Percentiles rank a stretch among this genome's conserved stretches.
phyloP scores from a whole-genome alignment of 2,888 invertebrate genomes.

The Platycheirus rosarum region DNA sequence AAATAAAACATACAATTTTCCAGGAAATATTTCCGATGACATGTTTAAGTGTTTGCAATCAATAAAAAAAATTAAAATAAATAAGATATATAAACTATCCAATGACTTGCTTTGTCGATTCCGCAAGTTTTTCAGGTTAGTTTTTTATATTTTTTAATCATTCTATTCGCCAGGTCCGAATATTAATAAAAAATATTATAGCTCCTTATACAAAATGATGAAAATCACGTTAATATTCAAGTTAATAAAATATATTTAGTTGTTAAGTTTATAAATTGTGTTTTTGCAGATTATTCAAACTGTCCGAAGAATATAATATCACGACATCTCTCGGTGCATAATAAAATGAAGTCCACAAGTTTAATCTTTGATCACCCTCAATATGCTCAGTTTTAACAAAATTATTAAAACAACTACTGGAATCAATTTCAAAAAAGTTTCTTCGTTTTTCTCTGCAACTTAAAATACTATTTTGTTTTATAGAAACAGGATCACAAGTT shows the following conservation, averaged over 20 bases:
- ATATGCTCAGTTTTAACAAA: constrained; percentile 79
- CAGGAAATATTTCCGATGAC: constrained; percentile 71
- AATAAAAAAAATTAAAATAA: constrained; percentile 75
- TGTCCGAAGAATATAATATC: constrained; percentile 81
- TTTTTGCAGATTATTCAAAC: constrained; percentile 82
- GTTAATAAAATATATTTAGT: not conserved
- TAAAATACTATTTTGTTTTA: not conserved
- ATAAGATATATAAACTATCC: constrained; percentile 74
- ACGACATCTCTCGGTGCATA: constrained; percentile 50
- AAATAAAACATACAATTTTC: constrained; percentile 65
- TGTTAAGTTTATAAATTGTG: constrained; percentile 11
- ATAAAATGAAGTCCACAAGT: constrained; percentile 52
- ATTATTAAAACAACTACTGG: constrained; percentile 15
- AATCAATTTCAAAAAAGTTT: constrained; percentile 7
- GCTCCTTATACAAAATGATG: constrained; percentile 7
- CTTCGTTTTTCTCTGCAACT: constrained; percentile 13
- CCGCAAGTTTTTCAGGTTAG: constrained; percentile 80
- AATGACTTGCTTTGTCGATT: constrained; percentile 78
- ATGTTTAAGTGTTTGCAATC: constrained; percentile 75
- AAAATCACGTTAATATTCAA: constrained; percentile 14
- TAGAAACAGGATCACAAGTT: not conserved
- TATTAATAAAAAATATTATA: not conserved
- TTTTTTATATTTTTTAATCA: constrained; percentile 66
- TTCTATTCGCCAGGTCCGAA: constrained; percentile 10
- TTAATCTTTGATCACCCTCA: constrained; percentile 80